Evolutionary conservation across 2,888 invertebrate species (phyloP).

Genomic region (Laspeyria flexula): DNA sequence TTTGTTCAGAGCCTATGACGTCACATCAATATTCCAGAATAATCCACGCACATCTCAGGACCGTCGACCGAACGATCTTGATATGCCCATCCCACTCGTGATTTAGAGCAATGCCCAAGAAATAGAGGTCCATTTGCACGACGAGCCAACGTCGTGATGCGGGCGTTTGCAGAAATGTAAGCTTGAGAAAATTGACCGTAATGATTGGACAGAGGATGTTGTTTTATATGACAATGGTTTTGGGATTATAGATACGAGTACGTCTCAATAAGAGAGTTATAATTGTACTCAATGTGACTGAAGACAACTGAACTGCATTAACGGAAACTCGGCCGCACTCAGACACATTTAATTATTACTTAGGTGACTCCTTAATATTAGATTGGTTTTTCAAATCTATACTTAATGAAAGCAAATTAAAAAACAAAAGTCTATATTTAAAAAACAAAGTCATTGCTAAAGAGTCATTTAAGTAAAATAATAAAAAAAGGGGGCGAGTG

Average conservation of each 20-base stretch:
- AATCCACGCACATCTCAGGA: slow-evolving; percentile 52
- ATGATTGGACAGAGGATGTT: slow-evolving; percentile 47
- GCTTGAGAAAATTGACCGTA: slow-evolving; percentile 48
- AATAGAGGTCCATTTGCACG: slow-evolving; percentile 76
- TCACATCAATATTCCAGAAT: slow-evolving; percentile 37
- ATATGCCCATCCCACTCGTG: slow-evolving; percentile 70
- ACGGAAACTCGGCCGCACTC: no score
- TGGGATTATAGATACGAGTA: slow-evolving; percentile 17
- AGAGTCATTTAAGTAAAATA: no score
- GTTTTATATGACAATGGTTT: slow-evolving; percentile 46
- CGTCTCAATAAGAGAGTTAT: background rate
- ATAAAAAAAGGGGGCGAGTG: no score
- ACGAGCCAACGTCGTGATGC: slow-evolving; percentile 51
- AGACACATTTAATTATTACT: no score
- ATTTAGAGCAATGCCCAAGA: slow-evolving; percentile 77
- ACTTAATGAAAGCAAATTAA: no score
- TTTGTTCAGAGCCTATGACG: slow-evolving; percentile 6
- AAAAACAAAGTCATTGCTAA: no score
- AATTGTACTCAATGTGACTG: no score
- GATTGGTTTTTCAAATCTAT: no score
- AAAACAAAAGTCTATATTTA: no score
- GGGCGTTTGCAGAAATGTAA: slow-evolving; percentile 49
- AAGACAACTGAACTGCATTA: no score
- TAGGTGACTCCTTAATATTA: no score
- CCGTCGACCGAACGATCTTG: slow-evolving; percentile 67